phyloP scores from a whole-genome alignment of 1,140 invertebrate species.

The Thaumetopoea pityocampa region DNA sequence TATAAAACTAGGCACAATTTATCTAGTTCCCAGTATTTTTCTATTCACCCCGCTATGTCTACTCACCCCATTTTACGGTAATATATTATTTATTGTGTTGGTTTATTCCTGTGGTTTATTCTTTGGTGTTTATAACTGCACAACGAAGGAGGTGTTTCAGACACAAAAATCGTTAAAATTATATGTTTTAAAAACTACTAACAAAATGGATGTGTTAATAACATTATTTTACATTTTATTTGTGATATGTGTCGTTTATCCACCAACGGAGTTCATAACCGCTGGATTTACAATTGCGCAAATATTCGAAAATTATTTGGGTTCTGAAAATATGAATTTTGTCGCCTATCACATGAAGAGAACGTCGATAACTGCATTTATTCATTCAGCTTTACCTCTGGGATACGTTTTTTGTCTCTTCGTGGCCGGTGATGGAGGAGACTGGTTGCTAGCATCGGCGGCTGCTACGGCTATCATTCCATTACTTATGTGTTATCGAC shows the following conservation, averaged over 20 bases:
- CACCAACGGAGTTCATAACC: constrained; percentile 84
- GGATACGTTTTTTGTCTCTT: constrained; percentile 78
- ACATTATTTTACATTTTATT: constrained; percentile 83
- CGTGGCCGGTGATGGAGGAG: constrained; percentile 39
- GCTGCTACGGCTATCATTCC: constrained; percentile 44
- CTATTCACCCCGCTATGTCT: too few relatives aligned
- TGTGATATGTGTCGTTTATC: constrained; percentile 83
- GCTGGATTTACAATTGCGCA: constrained; percentile 84
- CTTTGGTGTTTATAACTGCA: too few relatives aligned
- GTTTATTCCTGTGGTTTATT: too few relatives aligned
- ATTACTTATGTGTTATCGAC: constrained; percentile 56
- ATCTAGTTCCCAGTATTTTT: too few relatives aligned
- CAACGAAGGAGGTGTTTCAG: too few relatives aligned
- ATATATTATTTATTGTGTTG: too few relatives aligned
- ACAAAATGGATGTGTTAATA: constrained; percentile 73
- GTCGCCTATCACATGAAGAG: constrained; percentile 84
- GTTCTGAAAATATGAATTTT: constrained; percentile 82
- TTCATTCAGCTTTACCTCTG: constrained; percentile 82
- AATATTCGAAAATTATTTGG: constrained; percentile 80
- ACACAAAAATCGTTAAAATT: neutral
- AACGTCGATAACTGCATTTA: constrained; percentile 79
- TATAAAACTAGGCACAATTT: too few relatives aligned
- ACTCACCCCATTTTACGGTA: too few relatives aligned
- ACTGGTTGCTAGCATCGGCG: constrained; percentile 53
- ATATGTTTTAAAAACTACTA: constrained; percentile 8